Percentiles rank a stretch among this genome's conserved stretches.
Evolutionary conservation across 2,113 vertebrate genomes (phyloP).

Genomic region (Notarius lentiginosus): DNA sequence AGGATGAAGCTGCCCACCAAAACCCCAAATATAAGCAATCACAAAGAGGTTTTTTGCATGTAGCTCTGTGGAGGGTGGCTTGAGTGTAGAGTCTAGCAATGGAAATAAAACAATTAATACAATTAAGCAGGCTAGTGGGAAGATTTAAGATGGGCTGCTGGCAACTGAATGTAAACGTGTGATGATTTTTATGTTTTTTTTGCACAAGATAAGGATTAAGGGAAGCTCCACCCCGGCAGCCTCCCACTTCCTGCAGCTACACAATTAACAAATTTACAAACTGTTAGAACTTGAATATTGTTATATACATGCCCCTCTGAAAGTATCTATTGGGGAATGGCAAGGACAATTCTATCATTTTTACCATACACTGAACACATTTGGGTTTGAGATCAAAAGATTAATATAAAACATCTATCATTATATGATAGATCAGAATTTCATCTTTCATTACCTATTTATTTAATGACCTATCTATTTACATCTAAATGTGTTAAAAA

Average conservation of each 20-base stretch:
- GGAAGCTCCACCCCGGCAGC: neutral
- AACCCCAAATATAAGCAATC: conserved; percentile 82
- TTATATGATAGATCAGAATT: too few relatives aligned
- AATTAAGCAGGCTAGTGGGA: neutral
- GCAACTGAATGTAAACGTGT: neutral
- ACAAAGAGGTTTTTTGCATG: conserved; percentile 74
- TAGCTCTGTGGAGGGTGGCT: conserved; percentile 30
- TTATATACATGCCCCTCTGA: neutral
- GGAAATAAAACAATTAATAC: neutral
- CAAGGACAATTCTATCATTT: too few relatives aligned
- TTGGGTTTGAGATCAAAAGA: too few relatives aligned
- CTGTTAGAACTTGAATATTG: neutral
- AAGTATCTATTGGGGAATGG: too few relatives aligned
- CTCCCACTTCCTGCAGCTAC: neutral
- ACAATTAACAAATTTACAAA: neutral
- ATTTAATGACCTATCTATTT: too few relatives aligned
- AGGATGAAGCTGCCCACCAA: conserved; percentile 78
- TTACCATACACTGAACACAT: too few relatives aligned
- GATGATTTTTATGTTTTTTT: neutral
- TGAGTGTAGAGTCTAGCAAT: conserved; percentile 3
- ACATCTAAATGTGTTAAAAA: too few relatives aligned
- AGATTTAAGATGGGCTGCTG: neutral
- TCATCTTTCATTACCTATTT: too few relatives aligned
- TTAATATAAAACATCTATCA: too few relatives aligned
- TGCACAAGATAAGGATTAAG: neutral